Evolutionary conservation across 2,797 vertebrate genomes (phyloP), one percentile per base, ranked within the genome.

Genomic region (Betta splendens): DNA sequence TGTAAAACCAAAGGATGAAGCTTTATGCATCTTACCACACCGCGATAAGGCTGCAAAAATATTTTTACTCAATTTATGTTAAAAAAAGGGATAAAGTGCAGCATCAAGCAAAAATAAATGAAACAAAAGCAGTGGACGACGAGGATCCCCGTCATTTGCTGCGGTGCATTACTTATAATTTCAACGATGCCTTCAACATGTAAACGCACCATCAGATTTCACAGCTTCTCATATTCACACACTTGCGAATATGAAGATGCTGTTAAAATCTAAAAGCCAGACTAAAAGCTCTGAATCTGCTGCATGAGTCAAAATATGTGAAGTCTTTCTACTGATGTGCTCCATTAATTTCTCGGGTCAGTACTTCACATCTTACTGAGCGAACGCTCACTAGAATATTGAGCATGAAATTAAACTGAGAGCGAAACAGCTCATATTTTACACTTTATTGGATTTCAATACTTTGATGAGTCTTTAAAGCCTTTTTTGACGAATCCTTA

Each of bases 341-440:
- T 36, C 31, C 53, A 71, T 65, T 66, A 21, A 46, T 54, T 61
- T 66, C 66, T 33, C 22, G 0, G 26, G 31, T 52, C 50, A 31
- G 43, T 59, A 57, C 49, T 40, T 59, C 48, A 48, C 43, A 55
- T 71, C n/a, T 16, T 37, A 37, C 21, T 17, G 32, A 50, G 21
- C 6, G 23, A 60, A 56, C 62, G 64, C 50, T 67, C 48, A 45
- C 29, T 13, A 18, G 9, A 43, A 54, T 47, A 47, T 23, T 55
- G 50, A 61, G 29, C 0, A 7, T 37, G 46, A 69, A 44, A 25
- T 38, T 31, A 56, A 29, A 17, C 26, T 7, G 23, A 28, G n/a
- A 44, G 46, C 16, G 42, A 15, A 26, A 57, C 44, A 36, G 7
- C 3, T 16, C 3, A 23, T 7, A 38, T 31, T 38, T 23, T 53